These are phyloP conservation scores for Agelaius phoeniceus DNA, from an alignment of 2,113 vertebrate genomes.

Conservation along the genomic window DNA sequence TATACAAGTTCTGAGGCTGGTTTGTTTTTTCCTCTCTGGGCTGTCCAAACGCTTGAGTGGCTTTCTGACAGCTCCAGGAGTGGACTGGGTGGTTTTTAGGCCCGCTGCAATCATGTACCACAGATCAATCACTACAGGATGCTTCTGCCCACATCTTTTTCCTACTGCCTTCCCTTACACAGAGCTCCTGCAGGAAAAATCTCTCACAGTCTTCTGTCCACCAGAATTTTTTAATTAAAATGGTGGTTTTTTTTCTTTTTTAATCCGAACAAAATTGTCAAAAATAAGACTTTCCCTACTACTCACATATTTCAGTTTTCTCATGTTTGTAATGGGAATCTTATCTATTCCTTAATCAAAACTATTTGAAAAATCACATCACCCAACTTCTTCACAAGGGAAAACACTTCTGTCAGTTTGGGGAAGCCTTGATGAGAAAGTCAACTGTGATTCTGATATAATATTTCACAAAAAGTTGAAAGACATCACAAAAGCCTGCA, in stretches of 20 bases:
- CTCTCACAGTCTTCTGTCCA: neutral
- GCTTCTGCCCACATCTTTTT: neutral
- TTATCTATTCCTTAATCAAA: neutral
- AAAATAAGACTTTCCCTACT: neutral
- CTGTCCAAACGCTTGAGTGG: neutral
- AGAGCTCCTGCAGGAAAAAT: neutral
- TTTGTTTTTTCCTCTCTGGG: neutral
- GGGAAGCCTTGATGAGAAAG: neutral
- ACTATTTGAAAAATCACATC: slow-evolving; percentile 12
- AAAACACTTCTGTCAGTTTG: neutral
- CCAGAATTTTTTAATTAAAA: neutral
- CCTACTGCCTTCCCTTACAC: neutral
- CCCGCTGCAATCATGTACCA: neutral
- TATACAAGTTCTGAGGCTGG: neutral
- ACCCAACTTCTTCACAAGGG: neutral
- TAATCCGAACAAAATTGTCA: neutral
- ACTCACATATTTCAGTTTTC: neutral
- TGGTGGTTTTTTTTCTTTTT: rapidly evolving
- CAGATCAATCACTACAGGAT: neutral
- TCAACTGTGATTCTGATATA: neutral
- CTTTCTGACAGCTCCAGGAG: neutral
- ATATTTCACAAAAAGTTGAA: neutral
- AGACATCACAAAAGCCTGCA: neutral
- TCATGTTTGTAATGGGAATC: neutral
- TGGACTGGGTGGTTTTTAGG: neutral